Evolutionary conservation across 2,113 vertebrate species (phyloP).

Genomic region (Oreochromis spilurus): DNA sequence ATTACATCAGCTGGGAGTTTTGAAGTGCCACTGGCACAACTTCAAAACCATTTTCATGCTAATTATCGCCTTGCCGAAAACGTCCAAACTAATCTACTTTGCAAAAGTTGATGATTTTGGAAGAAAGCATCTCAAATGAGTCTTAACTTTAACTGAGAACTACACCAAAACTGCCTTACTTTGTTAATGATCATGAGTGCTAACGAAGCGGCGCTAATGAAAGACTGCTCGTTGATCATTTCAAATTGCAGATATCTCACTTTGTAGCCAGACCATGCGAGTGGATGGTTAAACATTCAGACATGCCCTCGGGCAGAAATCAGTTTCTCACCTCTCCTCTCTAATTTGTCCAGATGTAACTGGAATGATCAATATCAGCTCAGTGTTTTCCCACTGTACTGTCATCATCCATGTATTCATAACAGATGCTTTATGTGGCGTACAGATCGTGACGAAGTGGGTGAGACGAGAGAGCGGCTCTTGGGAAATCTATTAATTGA

Average conservation of each 20-base stretch:
- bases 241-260: background rate
- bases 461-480: background rate
- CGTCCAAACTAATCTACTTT: background rate
- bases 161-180: background rate
- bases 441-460: background rate
- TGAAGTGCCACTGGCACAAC: background rate
- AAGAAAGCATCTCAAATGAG: background rate
- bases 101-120: background rate
- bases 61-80: background rate
- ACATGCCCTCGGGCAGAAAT: background rate
- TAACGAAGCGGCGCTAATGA: background rate
- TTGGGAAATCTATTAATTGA: slow-evolving; percentile 37
- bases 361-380: slow-evolving; percentile 25
- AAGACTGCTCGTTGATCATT: slow-evolving; percentile 17
- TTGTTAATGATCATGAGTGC: background rate
- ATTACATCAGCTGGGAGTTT: background rate
- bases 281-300: background rate
- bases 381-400: background rate
- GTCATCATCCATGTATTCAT: slow-evolving; percentile 9
- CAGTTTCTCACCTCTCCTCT: background rate
- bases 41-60: background rate
- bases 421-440: background rate
- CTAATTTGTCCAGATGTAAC: slow-evolving; percentile 30
- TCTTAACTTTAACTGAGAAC: slow-evolving; percentile 10
- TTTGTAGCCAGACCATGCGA: background rate